phyloP scores from a whole-genome alignment of 2,888 invertebrate genomes.

The Thyatira batis region DNA sequence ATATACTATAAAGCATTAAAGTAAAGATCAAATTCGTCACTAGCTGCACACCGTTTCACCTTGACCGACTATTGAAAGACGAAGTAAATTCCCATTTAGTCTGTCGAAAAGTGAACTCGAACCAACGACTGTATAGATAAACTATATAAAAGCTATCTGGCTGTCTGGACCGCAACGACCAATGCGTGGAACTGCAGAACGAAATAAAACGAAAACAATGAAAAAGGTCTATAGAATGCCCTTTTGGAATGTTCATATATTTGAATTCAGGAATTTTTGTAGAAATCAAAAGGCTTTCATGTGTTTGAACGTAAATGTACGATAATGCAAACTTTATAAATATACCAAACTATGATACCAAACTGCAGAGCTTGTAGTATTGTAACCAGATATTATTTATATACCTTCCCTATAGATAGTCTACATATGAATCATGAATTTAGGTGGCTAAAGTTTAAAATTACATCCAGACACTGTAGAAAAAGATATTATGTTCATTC shows the following conservation, averaged over 20 bases:
- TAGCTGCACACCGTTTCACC: not conserved
- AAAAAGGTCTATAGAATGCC: not conserved
- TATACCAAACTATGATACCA: too few species aligned
- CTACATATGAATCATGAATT: too few species aligned
- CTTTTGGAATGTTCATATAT: not conserved
- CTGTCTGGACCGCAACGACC: constrained; percentile 32
- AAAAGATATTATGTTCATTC: too few species aligned
- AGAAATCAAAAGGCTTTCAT: too few species aligned
- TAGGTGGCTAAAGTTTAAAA: too few species aligned
- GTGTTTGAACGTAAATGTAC: too few species aligned
- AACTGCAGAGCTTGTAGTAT: too few species aligned
- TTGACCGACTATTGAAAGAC: constrained; percentile 6
- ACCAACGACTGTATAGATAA: constrained; percentile 9
- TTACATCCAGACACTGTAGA: too few species aligned
- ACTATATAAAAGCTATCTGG: constrained; percentile 26
- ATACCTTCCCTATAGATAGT: too few species aligned
- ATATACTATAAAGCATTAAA: not conserved
- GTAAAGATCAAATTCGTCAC: not conserved
- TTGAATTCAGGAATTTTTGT: not conserved
- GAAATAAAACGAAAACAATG: not conserved
- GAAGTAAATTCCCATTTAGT: constrained; percentile 2
- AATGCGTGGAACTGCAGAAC: constrained; percentile 4
- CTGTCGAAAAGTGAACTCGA: not conserved
- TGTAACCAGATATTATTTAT: too few species aligned
- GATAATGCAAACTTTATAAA: too few species aligned